Base-by-base conservation (phyloP, 2,797 vertebrate species). In the Lagocephalus sceleratus region DNA sequence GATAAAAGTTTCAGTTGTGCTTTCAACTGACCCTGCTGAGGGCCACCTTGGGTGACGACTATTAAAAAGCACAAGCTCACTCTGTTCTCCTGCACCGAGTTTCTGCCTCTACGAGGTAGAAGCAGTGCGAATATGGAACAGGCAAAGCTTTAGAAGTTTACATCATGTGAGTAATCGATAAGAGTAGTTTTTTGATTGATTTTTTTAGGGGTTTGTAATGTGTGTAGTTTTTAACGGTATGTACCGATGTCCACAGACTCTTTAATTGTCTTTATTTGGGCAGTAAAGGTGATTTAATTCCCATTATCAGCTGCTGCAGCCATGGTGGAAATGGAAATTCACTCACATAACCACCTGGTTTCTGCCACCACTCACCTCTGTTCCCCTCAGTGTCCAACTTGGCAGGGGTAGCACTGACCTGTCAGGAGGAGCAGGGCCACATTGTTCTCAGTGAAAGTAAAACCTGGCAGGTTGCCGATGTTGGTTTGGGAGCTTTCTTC, bases 51-150 rank as follows among this genome's bases (percentile, higher is more conserved):
- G 62, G 64, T 64, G 44, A 46, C 66, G 55, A 55, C 68, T 66
- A 73, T 51, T 54, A 60, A 75, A 78, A 51, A 71, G 54, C 49
- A 66, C 20, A 6, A 57, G 61, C 65, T 47, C 39, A 46, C 59
- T 72, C 49, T 73, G 49, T 60, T 73, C 68, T 71, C 71, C 63
- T 62, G 59, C 57, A 57, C 44, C 41, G 53, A 21, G 47, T 47
- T 51, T 4, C 51, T 54, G 54, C 45, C 41, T 57, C 44, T 46
- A 11, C 15, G 22, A 83, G 72, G 79, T 80, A 59, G 85, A 84
- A 82, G 77, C 57, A 21, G 35, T 20, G 57, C 46, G 50, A 64
- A 63, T 70, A 70, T 61, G 52, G 58, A 61, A 48, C 53, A 57
- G 45, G 57, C 2, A 17, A 26, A 40, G 45, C 1, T 32, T 32